Conservation (phyloP, 2,888 invertebrate genomes). For the Thecocarcelia acutangulata region DNA sequence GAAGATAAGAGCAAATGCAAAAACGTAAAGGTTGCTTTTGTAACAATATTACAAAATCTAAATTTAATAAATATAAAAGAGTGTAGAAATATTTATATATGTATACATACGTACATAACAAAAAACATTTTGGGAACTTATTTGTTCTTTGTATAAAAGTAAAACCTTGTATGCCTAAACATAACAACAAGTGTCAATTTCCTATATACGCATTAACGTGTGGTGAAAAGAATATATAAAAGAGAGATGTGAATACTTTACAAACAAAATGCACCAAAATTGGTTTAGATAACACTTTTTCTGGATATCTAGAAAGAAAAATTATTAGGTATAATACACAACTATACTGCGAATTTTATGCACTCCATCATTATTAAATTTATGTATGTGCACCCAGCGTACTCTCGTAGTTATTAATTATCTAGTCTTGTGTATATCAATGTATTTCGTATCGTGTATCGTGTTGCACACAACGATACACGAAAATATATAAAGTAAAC, state of each 20-base stretch:
- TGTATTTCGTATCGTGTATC: too few species aligned
- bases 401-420: too few species aligned
- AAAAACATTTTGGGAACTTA: too few species aligned
- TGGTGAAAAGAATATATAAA: neutral
- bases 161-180: neutral
- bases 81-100: too few species aligned
- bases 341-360: too few species aligned
- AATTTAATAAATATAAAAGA: slow-evolving; percentile 23
- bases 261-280: neutral
- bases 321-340: too few species aligned
- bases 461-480: too few species aligned
- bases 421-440: too few species aligned
- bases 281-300: neutral
- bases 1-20: slow-evolving; percentile 60
- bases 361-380: too few species aligned
- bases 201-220: slow-evolving; percentile 40
- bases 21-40: slow-evolving; percentile 34
- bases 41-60: slow-evolving; percentile 36
- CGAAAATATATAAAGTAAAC: too few species aligned
- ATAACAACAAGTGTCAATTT: slow-evolving; percentile 65
- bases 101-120: neutral
- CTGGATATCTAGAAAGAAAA: neutral
- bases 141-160: too few species aligned
- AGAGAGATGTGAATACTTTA: neutral
- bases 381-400: too few species aligned